Evolutionary conservation across 2,797 vertebrate genomes (phyloP).

Genomic region (Heliangelus exortis): DNA sequence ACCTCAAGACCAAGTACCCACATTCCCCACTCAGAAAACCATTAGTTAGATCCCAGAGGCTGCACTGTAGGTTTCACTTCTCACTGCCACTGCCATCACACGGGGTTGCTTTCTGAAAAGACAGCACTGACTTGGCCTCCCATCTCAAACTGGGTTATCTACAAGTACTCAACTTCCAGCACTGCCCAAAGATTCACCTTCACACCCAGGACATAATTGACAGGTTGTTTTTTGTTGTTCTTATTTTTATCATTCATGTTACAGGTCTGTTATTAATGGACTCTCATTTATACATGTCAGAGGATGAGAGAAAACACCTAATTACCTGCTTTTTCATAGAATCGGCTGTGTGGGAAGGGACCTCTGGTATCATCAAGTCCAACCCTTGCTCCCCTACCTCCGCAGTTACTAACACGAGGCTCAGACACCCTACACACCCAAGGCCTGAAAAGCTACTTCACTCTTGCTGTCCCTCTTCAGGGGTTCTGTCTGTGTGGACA

Average conservation of each 20-base stretch:
- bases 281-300: slow-evolving; percentile 72
- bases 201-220: not conserved
- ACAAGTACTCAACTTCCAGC: rapidly evolving
- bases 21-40: not conserved
- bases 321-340: slow-evolving; percentile 58
- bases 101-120: not conserved
- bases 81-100: rapidly evolving
- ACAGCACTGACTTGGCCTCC: not conserved
- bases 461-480: too few relatives aligned
- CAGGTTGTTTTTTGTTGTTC: slow-evolving; percentile 22
- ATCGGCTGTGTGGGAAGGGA: too few relatives aligned
- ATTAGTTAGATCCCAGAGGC: not conserved
- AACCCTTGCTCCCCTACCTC: too few relatives aligned
- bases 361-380: too few relatives aligned
- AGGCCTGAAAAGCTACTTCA: too few relatives aligned
- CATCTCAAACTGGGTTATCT: not conserved
- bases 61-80: not conserved
- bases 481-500: too few relatives aligned
- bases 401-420: too few relatives aligned
- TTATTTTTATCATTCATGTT: slow-evolving; percentile 56
- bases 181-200: not conserved
- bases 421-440: too few relatives aligned
- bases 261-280: slow-evolving; percentile 53
- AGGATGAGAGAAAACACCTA: slow-evolving; percentile 71
- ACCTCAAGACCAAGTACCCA: not conserved